Evolutionary conservation across 2,888 invertebrate genomes (phyloP), one percentile per base, ranked within the genome.

Genomic region (Thecocarcelia acutangulata): DNA sequence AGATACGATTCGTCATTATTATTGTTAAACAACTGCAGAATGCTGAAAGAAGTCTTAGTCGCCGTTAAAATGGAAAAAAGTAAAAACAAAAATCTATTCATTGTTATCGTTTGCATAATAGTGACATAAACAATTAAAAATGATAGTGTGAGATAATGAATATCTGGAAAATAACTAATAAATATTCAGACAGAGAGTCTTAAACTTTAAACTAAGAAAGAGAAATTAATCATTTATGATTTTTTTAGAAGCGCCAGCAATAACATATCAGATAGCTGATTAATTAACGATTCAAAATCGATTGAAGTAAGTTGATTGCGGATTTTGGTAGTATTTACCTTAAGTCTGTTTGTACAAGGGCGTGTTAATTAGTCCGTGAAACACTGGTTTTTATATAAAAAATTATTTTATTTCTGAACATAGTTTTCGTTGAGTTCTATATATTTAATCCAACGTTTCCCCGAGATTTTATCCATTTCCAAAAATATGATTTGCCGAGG

Each of bases 101-200:
- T 80, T 63, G 56, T 78, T 82, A 77, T 74, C 46, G 59, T 74
- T 78, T 78, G 78, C 73, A 69, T 78, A 82, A 77, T 69, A 81
- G 73, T 74, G 78, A 59, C 74, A 78, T 33, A 69, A 70, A 64
- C 78, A 82, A 82, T 78, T 82, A 78, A 82, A 82, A 73, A 72
- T 64, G 59, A 54, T 69, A 44, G 74, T 74, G 46, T 52, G 56
- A 72, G 68, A 81, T 63, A 66, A 52, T 59, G 40, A 21, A 42
- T 42, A 50, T 42, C 9, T 24, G 24, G 15, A 52, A 21, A 44
- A 50, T 56, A 59, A 48, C 1, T 1, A 46, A 63, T 28, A 54
- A 54, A 70, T 48, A 69, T 68, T 44, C 15, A 21, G 0, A 11
- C 58, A 78, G 64, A 6, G 61, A 69, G 46, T 64, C 68, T 42